Percentiles rank a stretch among this genome's conserved stretches.
Conservation (phyloP, 2,797 vertebrate genomes). For the Onychomys torridus region DNA sequence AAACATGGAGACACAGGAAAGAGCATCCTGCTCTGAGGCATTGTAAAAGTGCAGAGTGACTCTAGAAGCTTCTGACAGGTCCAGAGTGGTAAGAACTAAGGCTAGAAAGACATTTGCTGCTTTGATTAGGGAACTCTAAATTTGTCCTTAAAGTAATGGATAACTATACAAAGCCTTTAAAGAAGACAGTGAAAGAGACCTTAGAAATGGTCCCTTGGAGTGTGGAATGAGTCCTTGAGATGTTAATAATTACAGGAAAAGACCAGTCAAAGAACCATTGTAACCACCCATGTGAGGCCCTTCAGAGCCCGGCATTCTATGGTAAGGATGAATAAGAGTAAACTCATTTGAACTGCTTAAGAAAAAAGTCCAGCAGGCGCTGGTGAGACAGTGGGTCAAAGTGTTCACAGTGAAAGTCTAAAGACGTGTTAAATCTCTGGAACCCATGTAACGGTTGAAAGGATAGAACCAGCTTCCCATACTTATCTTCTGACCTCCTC, state of each 20-base stretch:
- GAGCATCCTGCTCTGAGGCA: no score
- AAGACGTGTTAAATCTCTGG: not conserved
- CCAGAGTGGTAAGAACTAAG: not conserved
- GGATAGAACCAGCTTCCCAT: not conserved
- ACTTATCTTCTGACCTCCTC: not conserved
- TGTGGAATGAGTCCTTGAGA: not conserved
- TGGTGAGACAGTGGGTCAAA: not conserved
- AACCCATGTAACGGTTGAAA: not conserved
- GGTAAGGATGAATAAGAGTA: not conserved
- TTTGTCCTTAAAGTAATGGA: slow-evolving; percentile 18
- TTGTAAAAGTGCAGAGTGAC: not conserved
- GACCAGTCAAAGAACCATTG: not conserved
- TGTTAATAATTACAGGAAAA: not conserved
- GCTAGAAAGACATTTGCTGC: not conserved
- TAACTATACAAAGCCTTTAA: not conserved
- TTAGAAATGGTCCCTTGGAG: not conserved
- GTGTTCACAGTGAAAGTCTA: not conserved
- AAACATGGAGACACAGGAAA: not conserved
- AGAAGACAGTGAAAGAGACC: not conserved
- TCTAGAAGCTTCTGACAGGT: not conserved
- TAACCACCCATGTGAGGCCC: not conserved
- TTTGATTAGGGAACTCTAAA: not conserved
- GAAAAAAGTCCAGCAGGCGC: not conserved
- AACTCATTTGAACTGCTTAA: not conserved
- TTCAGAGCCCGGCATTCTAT: not conserved